These are phyloP conservation scores for Patiria pectinifera DNA, from an alignment of 53 echinoderm and acorn worm genomes.

Conservation along the genomic window DNA sequence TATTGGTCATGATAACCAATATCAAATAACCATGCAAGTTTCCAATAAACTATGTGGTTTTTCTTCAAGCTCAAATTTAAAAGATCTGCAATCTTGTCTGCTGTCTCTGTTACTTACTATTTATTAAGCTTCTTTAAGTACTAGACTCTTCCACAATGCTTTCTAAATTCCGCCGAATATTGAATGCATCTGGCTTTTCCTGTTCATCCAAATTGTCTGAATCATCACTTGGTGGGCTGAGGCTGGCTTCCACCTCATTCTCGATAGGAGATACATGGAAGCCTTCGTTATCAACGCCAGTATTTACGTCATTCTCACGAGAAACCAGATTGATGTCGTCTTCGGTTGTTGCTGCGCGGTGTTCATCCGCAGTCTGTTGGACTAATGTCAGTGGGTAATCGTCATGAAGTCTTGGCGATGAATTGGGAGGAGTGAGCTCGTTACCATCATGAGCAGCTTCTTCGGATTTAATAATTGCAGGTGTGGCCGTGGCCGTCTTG, in stretches of 20 bases:
- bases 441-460: not conserved
- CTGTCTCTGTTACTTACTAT: no score
- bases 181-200: not conserved
- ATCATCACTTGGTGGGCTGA: not conserved
- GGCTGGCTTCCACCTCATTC: not conserved
- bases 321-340: not conserved
- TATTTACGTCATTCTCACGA: not conserved
- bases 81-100: no score
- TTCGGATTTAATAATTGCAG: not conserved
- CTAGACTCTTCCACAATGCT: not conserved
- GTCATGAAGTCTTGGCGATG: not conserved
- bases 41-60: no score
- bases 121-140: no score
- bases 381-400: not conserved
- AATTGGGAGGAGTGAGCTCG: not conserved
- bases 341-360: not conserved
- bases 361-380: not conserved
- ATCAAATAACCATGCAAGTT: no score
- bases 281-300: conserved; percentile 3
- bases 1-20: no score
- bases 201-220: not conserved
- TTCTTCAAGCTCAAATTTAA: no score
- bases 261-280: not conserved
- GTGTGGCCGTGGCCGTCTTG: not conserved
- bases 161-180: not conserved